Conservation (phyloP, 2,797 vertebrate species). For the Hypotaenidia philippensis region DNA sequence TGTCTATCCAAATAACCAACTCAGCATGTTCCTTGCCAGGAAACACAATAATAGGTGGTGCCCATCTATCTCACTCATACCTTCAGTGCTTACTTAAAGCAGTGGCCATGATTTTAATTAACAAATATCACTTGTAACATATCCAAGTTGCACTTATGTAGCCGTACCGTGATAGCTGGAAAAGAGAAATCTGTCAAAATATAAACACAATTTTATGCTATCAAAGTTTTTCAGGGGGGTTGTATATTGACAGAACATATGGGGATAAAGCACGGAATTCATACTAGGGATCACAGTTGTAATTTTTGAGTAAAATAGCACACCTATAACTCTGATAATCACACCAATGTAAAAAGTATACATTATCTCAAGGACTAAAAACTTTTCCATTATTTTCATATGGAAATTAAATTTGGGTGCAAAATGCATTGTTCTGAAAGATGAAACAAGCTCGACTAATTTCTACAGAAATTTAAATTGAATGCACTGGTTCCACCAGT, state of each 20-base stretch:
- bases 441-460: neutral
- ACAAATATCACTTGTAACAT: neutral
- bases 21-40: neutral
- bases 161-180: neutral
- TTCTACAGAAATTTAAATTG: neutral
- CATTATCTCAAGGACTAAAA: neutral
- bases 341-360: neutral
- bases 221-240: neutral
- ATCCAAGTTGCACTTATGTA: neutral
- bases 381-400: neutral
- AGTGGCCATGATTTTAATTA: neutral
- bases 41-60: rapidly evolving
- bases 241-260: neutral
- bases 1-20: neutral
- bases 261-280: neutral
- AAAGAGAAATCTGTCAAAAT: neutral
- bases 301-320: neutral
- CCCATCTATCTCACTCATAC: neutral
- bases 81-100: neutral
- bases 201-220: neutral
- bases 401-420: neutral
- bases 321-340: neutral
- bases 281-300: neutral
- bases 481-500: neutral
- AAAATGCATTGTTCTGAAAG: neutral